Evolutionary conservation across 2,797 vertebrate genomes (phyloP).

Genomic region (Coendou prehensilis): DNA sequence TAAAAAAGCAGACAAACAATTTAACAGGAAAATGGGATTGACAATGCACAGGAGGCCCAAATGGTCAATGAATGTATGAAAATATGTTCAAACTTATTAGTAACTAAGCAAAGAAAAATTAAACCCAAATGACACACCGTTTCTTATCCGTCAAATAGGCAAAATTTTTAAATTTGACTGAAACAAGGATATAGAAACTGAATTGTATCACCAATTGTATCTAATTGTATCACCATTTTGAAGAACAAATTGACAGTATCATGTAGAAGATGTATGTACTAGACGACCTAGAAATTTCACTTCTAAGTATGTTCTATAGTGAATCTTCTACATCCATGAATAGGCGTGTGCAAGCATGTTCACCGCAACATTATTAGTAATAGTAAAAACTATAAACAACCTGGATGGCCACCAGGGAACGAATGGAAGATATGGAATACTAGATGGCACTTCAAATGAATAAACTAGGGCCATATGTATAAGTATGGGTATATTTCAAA

Average conservation of each 20-base stretch:
- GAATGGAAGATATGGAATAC: not conserved
- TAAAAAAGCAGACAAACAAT: slow-evolving; percentile 18
- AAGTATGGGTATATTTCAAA: slow-evolving; percentile 32
- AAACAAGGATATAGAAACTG: not conserved
- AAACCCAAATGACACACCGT: not conserved
- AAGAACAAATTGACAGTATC: not conserved
- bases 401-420: slow-evolving; percentile 7
- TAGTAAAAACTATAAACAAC: slow-evolving; percentile 12
- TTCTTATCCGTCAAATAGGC: not conserved
- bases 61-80: not conserved
- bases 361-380: not conserved
- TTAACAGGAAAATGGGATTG: not conserved
- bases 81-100: slow-evolving; percentile 5
- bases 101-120: slow-evolving; percentile 13
- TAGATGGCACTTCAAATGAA: not conserved
- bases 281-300: slow-evolving; percentile 45
- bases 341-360: not conserved
- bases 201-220: not conserved
- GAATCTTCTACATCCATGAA: not conserved
- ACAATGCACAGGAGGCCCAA: not conserved
- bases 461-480: slow-evolving; percentile 23
- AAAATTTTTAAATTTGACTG: not conserved
- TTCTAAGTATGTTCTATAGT: not conserved
- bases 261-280: not conserved
- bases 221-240: not conserved